Evolutionary conservation across 2,113 vertebrate genomes (phyloP).

Genomic region (Tricholaema leucomelas): DNA sequence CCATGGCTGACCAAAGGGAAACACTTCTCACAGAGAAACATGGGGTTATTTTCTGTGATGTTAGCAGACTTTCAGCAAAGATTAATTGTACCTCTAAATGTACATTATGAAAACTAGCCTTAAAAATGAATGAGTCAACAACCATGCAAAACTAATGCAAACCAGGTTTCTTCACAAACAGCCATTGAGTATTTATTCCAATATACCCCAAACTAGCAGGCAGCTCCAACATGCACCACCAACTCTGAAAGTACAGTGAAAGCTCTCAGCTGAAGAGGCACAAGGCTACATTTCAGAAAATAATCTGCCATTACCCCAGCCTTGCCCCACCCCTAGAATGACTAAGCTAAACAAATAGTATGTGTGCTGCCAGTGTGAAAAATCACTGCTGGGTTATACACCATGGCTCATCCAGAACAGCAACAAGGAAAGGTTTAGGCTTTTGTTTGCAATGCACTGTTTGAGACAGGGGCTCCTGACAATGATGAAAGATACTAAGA

Average conservation of each 20-base stretch:
- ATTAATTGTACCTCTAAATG: neutral
- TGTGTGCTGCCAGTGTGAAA: neutral
- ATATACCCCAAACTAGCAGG: neutral
- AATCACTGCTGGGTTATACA: neutral
- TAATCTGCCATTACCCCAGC: neutral
- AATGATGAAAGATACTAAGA: neutral
- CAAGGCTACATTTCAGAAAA: conserved; percentile 14
- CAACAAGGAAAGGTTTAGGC: neutral
- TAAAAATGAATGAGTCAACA: neutral
- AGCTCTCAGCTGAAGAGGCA: neutral
- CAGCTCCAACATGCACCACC: neutral
- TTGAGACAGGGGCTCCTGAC: neutral
- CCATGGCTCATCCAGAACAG: accelerated
- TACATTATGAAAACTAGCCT: neutral
- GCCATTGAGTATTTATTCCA: neutral
- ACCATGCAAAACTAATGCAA: neutral
- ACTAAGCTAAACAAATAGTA: conserved; percentile 17
- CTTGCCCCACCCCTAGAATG: neutral
- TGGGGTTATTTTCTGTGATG: neutral
- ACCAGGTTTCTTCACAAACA: neutral
- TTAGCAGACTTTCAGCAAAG: neutral
- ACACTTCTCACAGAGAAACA: neutral
- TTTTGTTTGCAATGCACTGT: neutral
- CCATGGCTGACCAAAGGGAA: neutral
- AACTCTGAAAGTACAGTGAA: neutral